Evolutionary conservation across 2,113 vertebrate genomes (phyloP).

Genomic region (Conger conger): DNA sequence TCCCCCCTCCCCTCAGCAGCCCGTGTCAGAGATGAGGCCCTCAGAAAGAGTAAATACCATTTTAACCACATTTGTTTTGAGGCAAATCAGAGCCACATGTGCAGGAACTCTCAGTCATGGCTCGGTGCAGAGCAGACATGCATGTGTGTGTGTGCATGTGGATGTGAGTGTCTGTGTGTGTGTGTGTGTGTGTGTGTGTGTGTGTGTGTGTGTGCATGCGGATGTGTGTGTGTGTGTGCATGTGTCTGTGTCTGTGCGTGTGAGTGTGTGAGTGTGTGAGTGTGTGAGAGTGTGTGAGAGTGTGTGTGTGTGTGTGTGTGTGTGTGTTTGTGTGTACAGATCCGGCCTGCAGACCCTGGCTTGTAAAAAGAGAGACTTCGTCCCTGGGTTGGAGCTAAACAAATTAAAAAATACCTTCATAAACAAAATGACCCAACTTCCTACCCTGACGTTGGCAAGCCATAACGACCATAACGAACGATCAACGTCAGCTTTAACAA

Average conservation of each 20-base stretch:
- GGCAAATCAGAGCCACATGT: slow-evolving; percentile 63
- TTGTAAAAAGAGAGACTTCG: slow-evolving; percentile 29
- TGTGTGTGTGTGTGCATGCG: slow-evolving; percentile 1
- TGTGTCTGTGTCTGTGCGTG: slow-evolving; percentile 46
- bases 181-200: slow-evolving; percentile 28
- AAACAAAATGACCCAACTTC: slow-evolving; percentile 48
- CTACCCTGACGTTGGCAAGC: slow-evolving; percentile 42
- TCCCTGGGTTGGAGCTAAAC: slow-evolving; percentile 50
- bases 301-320: slow-evolving; percentile 17
- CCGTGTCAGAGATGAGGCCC: slow-evolving; percentile 37
- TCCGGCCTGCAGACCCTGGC: not conserved
- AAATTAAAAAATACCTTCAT: slow-evolving; percentile 57
- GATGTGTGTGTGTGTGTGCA: slow-evolving; percentile 48
- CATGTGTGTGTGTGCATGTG: slow-evolving; percentile 39
- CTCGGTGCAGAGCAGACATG: slow-evolving; percentile 52
- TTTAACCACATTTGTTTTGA: slow-evolving; percentile 60
- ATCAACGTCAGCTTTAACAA: slow-evolving; percentile 35
- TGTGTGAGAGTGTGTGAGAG: slow-evolving; percentile 28
- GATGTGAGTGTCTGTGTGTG: slow-evolving; percentile 27
- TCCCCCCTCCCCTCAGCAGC: slow-evolving; percentile 13
- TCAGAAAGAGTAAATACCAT: slow-evolving; percentile 55
- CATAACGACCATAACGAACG: slow-evolving; percentile 34
- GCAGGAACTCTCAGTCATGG: slow-evolving; percentile 58
- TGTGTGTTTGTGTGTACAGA: slow-evolving; percentile 48
- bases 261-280: slow-evolving; percentile 24